Evolutionary conservation across 2,797 vertebrate species (phyloP).

Genomic region (Aphelocoma californica): DNA sequence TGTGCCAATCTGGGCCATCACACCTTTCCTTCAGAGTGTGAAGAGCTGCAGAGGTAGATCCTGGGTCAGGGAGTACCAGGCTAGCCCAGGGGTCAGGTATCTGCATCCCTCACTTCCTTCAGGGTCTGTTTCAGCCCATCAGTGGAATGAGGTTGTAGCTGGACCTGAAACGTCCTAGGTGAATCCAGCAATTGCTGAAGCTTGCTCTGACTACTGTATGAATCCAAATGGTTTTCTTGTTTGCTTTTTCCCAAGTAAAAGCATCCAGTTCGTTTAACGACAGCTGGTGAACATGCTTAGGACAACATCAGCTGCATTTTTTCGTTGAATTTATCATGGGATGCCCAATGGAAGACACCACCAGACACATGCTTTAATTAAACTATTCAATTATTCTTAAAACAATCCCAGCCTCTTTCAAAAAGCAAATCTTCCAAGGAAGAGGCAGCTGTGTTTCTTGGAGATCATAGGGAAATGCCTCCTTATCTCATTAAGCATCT

Average conservation of each 20-base stretch:
- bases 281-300: background rate
- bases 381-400: background rate
- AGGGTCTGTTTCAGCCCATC: background rate
- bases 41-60: background rate
- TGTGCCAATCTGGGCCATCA: rapidly evolving
- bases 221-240: background rate
- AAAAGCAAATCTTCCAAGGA: background rate
- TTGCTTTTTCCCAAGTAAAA: background rate
- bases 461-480: background rate
- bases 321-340: rapidly evolving
- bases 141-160: background rate
- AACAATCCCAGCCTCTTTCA: background rate
- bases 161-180: background rate
- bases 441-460: background rate
- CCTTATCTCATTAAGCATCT: background rate
- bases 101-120: background rate
- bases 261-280: background rate
- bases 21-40: background rate
- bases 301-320: background rate
- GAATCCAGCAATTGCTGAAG: background rate
- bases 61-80: background rate
- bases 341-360: background rate
- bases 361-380: background rate
- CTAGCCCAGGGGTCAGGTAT: too few relatives aligned
- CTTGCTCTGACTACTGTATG: background rate